phyloP scores from a whole-genome alignment of 1,140 invertebrate species.

The Drosophila baimaii region DNA sequence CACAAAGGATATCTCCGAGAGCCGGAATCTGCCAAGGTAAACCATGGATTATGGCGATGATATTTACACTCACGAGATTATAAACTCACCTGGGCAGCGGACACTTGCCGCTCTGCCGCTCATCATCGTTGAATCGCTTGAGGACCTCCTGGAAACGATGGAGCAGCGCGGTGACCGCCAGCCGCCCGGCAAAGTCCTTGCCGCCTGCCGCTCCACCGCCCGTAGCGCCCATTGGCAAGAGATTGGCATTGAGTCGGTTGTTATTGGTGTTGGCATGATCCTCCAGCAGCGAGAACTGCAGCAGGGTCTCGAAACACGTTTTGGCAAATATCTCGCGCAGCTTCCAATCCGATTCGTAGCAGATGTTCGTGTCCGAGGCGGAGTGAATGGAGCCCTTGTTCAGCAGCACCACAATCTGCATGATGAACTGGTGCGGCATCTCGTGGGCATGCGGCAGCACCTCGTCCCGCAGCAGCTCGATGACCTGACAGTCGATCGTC shows the following conservation, averaged over 20 bases:
- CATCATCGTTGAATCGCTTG: constrained; percentile 93
- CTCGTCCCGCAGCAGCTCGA: constrained; percentile 93
- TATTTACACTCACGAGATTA: background rate
- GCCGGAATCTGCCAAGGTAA: constrained; percentile 90
- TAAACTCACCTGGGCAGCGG: constrained; percentile 91
- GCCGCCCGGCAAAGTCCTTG: constrained; percentile 90
- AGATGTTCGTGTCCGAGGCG: constrained; percentile 89
- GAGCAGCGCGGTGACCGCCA: constrained; percentile 95
- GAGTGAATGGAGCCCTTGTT: constrained; percentile 97
- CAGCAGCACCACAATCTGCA: constrained; percentile 94
- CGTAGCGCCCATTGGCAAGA: constrained; percentile 53
- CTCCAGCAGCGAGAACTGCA: constrained; percentile 95
- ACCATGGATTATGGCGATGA: too few relatives aligned
- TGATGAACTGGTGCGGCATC: constrained; percentile 94
- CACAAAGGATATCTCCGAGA: constrained; percentile 98
- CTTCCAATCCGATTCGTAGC: constrained; percentile 93
- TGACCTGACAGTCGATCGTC: constrained; percentile 93
- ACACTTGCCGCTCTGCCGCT: constrained; percentile 94
- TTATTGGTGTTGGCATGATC: constrained; percentile 85
- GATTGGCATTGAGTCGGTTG: constrained; percentile 76
- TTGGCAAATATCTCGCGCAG: constrained; percentile 97
- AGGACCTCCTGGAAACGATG: constrained; percentile 97
- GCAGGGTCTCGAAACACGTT: constrained; percentile 97
- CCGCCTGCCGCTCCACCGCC: constrained; percentile 67
- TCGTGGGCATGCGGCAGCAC: constrained; percentile 92